A percentile compares a stretch with the other conserved stretches of the same genome.
These are phyloP conservation scores for Gadopsis bispinosus DNA, from an alignment of 2,797 vertebrate genomes.

Conservation along the genomic window DNA sequence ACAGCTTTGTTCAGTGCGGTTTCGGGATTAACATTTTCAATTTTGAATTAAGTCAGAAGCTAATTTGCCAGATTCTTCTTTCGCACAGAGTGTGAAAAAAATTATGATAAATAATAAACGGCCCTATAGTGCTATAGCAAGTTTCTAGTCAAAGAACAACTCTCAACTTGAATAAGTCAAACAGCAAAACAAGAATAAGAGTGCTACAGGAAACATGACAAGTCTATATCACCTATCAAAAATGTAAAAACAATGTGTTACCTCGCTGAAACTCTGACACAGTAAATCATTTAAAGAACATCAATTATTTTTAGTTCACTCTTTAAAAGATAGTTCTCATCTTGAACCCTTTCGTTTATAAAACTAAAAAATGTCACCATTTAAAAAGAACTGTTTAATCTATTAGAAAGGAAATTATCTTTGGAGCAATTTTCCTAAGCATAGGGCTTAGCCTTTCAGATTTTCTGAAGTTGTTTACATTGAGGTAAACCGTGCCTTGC, in stretches of 20 bases:
- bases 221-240: slow-evolving; percentile 2
- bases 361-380: not conserved
- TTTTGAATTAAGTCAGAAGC: slow-evolving; percentile 68
- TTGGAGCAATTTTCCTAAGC: not conserved
- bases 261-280: slow-evolving; percentile 12
- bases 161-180: slow-evolving; percentile 45
- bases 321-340: not conserved
- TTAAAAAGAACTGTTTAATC: slow-evolving; percentile 5
- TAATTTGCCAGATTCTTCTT: slow-evolving; percentile 48
- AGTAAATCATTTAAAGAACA: slow-evolving; percentile 21
- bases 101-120: slow-evolving; percentile 72
- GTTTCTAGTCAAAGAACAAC: slow-evolving; percentile 31
- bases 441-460: not conserved
- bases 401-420: not conserved
- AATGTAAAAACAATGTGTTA: slow-evolving; percentile 17
- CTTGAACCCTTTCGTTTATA: not conserved
- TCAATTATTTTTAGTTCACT: not conserved
- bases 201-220: slow-evolving; percentile 7
- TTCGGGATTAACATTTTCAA: slow-evolving; percentile 65
- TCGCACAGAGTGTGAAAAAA: slow-evolving; percentile 43
- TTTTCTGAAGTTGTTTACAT: not conserved
- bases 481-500: not conserved
- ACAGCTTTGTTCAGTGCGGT: slow-evolving; percentile 66
- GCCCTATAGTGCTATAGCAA: slow-evolving; percentile 41
- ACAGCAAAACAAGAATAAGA: slow-evolving; percentile 18